Conservation (phyloP, 2,888 invertebrate genomes). For the Sceliomorpha sp. region DNA sequence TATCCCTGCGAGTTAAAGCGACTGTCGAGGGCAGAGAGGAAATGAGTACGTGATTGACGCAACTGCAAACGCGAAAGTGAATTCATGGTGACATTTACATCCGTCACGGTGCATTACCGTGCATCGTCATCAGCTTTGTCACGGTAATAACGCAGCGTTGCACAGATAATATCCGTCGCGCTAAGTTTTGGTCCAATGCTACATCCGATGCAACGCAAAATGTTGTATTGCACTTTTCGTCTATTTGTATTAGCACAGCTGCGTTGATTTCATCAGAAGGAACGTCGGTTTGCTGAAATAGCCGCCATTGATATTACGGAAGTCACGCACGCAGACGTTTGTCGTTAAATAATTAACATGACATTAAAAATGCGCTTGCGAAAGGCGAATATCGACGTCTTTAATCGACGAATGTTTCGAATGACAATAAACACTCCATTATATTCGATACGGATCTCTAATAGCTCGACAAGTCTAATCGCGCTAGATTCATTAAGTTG, state of each 20-base stretch:
- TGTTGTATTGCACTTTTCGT: too few relatives aligned
- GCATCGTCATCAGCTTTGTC: conserved; percentile 23
- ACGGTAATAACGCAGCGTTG: neutral
- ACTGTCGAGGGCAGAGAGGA: conserved; percentile 6
- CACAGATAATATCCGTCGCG: conserved; percentile 4
- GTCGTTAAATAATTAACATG: too few relatives aligned
- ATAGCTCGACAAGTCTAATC: conserved; percentile 33
- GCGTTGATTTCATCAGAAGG: too few relatives aligned
- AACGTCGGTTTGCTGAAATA: too few relatives aligned
- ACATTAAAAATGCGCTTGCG: too few relatives aligned
- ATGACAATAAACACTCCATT: conserved; percentile 2
- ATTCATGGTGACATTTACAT: conserved; percentile 20
- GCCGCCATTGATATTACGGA: too few relatives aligned
- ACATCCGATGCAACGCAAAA: too few relatives aligned
- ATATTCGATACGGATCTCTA: conserved; percentile 28
- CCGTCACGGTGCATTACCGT: conserved; percentile 20
- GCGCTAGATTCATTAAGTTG: conserved; percentile 47
- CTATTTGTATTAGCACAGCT: too few relatives aligned
- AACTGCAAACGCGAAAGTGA: conserved; percentile 6
- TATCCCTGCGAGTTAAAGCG: conserved; percentile 4
- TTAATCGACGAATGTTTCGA: too few relatives aligned
- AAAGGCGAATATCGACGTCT: too few relatives aligned
- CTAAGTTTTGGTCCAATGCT: neutral
- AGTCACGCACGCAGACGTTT: too few relatives aligned
- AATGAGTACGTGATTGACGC: conserved; percentile 4